These are phyloP conservation scores for Heliconius erato DNA, from an alignment of 2,888 invertebrate genomes.

Conservation along the genomic window DNA sequence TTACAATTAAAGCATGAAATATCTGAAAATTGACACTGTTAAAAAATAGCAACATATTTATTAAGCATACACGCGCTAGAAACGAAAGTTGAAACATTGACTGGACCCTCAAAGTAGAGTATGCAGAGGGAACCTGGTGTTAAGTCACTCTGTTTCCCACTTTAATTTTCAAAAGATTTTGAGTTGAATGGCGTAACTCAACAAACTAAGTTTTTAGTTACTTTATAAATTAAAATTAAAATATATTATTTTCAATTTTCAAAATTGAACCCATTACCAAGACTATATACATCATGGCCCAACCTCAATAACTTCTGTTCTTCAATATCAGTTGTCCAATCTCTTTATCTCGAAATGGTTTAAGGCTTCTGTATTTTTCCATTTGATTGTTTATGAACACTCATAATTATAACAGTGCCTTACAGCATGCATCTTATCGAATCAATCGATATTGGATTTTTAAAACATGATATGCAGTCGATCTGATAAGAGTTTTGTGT, in stretches of 20 bases:
- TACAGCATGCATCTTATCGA: constrained; percentile 27
- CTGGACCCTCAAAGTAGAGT: too few species aligned
- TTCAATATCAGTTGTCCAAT: neutral
- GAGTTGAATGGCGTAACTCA: neutral
- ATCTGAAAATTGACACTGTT: neutral
- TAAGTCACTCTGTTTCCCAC: neutral
- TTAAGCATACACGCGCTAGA: neutral
- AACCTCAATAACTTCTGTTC: neutral
- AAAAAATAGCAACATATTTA: neutral
- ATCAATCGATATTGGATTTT: constrained; percentile 38
- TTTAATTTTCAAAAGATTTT: neutral
- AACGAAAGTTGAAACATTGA: neutral
- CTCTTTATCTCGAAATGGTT: neutral
- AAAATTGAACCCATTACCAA: neutral
- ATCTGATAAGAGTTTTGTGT: constrained; percentile 23
- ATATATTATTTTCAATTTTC: neutral
- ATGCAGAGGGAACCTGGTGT: too few species aligned
- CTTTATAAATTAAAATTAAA: neutral
- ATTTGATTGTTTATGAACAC: constrained; percentile 63
- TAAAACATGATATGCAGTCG: constrained; percentile 24
- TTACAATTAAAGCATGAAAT: neutral
- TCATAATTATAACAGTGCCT: constrained; percentile 33
- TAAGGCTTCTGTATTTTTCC: constrained; percentile 58
- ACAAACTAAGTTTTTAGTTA: too few species aligned
- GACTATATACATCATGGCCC: neutral